phyloP scores from a whole-genome alignment of 2,888 invertebrate species.

The Cephonodes hylas region DNA sequence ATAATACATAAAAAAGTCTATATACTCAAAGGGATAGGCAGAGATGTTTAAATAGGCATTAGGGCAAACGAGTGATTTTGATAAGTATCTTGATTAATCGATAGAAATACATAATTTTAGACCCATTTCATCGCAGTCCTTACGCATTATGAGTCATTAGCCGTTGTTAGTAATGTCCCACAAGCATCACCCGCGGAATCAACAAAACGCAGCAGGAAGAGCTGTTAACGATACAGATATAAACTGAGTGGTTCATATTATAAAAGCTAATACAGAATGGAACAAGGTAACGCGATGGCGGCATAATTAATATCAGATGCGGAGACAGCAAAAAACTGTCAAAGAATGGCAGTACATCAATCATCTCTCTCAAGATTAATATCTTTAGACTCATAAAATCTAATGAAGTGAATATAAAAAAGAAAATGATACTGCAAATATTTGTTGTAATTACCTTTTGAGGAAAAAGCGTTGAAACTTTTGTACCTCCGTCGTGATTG shows the following conservation, averaged over 20 bases:
- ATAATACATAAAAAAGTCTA: too few species aligned
- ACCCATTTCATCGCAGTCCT: too few species aligned
- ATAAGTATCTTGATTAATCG: too few species aligned
- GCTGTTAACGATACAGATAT: not conserved
- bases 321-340: slow-evolving; percentile 9
- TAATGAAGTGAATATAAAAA: slow-evolving; percentile 41
- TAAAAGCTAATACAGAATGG: not conserved
- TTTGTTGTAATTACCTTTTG: slow-evolving; percentile 38
- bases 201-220: too few species aligned
- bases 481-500: slow-evolving; percentile 21
- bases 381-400: slow-evolving; percentile 38
- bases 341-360: slow-evolving; percentile 26
- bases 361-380: slow-evolving; percentile 37
- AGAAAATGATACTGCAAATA: slow-evolving; percentile 39
- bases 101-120: too few species aligned
- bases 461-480: slow-evolving; percentile 30
- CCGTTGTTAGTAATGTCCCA: too few species aligned
- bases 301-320: slow-evolving; percentile 8
- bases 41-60: too few species aligned
- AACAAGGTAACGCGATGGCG: not conserved
- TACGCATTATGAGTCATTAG: too few species aligned
- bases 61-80: too few species aligned
- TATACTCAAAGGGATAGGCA: too few species aligned
- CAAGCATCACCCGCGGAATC: too few species aligned
- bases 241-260: not conserved